Conservation (phyloP, 2,113 vertebrate species). For the Ciconia stormi region DNA sequence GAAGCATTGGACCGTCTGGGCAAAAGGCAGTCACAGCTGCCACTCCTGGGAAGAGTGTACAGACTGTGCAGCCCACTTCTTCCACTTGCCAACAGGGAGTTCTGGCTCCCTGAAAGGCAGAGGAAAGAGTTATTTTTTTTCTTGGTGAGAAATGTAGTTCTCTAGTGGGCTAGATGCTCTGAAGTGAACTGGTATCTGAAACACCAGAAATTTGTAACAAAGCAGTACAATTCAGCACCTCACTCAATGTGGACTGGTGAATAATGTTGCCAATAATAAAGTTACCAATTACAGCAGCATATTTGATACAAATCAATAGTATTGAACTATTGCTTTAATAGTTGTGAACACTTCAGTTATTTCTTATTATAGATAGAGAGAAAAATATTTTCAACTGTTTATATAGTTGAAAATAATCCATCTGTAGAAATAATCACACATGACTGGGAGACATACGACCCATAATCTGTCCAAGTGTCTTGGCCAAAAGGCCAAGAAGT, state of each 20-base stretch:
- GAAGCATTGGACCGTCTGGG: not conserved
- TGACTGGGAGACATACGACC: rapidly evolving
- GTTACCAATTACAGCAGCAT: not conserved
- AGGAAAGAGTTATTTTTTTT: not conserved
- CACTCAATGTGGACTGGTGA: not conserved
- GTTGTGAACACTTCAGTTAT: not conserved
- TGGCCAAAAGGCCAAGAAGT: not conserved
- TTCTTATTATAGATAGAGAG: not conserved
- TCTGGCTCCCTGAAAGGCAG: not conserved
- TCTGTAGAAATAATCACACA: not conserved
- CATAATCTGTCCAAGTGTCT: not conserved
- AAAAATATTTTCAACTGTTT: not conserved
- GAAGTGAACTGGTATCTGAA: not conserved
- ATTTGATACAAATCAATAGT: not conserved
- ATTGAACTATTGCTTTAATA: not conserved
- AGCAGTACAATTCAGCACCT: not conserved
- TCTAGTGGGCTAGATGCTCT: not conserved
- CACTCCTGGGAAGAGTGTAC: not conserved
- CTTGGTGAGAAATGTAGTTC: not conserved
- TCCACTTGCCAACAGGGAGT: not conserved
- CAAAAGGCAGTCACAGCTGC: not conserved
- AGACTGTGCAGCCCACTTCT: rapidly evolving
- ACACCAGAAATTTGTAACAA: not conserved
- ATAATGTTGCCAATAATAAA: not conserved
- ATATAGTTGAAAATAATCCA: not conserved